Evolutionary conservation across 2,797 vertebrate species (phyloP).

Genomic region (Enteromius unitaeniatus): DNA sequence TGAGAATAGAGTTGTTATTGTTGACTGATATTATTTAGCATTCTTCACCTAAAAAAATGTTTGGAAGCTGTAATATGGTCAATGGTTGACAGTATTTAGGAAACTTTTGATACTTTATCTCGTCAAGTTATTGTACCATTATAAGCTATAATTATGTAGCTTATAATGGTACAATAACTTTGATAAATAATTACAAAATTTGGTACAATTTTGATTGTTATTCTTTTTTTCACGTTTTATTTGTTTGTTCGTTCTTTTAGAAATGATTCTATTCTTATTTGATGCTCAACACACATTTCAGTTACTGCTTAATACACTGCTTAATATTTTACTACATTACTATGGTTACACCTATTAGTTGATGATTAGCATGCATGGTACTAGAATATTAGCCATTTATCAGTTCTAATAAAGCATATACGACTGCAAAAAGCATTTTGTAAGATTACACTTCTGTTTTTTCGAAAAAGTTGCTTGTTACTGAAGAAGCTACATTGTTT

Average conservation of each 20-base stretch:
- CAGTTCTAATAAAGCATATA: too few relatives aligned
- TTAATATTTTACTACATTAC: not conserved
- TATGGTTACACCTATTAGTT: too few relatives aligned
- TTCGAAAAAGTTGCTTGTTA: not conserved
- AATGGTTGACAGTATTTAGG: not conserved
- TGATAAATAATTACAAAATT: not conserved
- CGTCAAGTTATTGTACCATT: not conserved
- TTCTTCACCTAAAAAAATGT: not conserved
- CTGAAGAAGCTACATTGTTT: not conserved
- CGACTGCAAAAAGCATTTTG: not conserved
- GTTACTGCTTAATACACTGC: not conserved
- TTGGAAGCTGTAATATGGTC: not conserved
- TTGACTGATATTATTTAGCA: not conserved
- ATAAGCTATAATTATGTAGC: not conserved
- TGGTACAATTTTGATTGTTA: not conserved
- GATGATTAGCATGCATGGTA: too few relatives aligned
- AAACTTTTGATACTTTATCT: not conserved
- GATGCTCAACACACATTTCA: not conserved
- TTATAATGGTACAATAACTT: too few relatives aligned
- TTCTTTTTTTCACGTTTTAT: not conserved
- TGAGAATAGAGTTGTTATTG: not conserved
- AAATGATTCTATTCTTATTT: not conserved
- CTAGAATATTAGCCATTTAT: too few relatives aligned
- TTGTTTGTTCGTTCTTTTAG: not conserved
- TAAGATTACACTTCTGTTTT: not conserved